Evolutionary conservation across 1,140 invertebrate genomes (phyloP).

Genomic region (Trypoxylus dichotomus): DNA sequence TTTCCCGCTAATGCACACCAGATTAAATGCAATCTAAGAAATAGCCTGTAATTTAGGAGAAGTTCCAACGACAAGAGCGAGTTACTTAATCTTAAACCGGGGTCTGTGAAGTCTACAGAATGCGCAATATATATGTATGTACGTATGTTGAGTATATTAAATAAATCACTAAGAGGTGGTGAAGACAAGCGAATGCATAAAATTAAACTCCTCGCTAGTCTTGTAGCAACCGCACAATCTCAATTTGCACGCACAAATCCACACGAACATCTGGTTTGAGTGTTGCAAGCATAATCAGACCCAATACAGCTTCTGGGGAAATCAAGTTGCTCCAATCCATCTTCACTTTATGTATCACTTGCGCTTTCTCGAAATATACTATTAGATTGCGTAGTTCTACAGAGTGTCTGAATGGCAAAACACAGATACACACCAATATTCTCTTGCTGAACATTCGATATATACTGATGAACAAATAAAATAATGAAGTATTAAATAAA

Average conservation of each 20-base stretch:
- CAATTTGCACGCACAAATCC: constrained; percentile 4
- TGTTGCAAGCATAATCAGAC: neutral
- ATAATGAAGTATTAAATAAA: no score
- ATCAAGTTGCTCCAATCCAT: constrained; percentile 4
- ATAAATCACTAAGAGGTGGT: neutral
- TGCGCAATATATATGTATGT: neutral
- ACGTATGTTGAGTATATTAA: neutral
- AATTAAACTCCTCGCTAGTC: neutral
- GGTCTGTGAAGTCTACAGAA: neutral
- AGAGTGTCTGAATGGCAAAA: no score
- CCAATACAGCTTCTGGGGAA: neutral
- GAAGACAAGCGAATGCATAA: constrained; percentile 2
- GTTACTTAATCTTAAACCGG: neutral
- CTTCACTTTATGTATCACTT: neutral
- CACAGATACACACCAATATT: no score
- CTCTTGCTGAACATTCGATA: no score
- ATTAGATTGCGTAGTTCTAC: neutral
- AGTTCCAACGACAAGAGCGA: neutral
- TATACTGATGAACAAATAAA: no score
- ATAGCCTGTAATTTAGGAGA: neutral
- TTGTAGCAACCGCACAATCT: neutral
- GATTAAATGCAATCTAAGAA: neutral
- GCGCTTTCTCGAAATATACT: neutral
- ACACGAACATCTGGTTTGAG: neutral
- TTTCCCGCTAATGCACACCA: neutral